Percentiles rank a stretch among this genome's conserved stretches.
Evolutionary conservation across 2,113 vertebrate genomes (phyloP).

Genomic region (Marmota monax): DNA sequence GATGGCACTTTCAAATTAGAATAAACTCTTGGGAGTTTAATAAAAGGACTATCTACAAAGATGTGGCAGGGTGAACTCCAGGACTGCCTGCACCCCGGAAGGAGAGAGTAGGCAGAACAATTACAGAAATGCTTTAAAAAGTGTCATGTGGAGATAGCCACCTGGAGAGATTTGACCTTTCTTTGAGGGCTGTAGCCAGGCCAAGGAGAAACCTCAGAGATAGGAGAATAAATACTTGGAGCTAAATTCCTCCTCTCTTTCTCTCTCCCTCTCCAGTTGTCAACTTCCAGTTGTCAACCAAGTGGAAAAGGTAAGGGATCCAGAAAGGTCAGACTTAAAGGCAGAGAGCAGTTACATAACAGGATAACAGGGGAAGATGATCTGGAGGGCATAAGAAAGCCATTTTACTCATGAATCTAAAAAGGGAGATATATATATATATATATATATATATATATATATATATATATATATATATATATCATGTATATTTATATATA

Average conservation of each 20-base stretch:
- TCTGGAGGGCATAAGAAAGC: neutral
- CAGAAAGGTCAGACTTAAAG: neutral
- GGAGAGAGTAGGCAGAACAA: neutral
- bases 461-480: too few relatives aligned
- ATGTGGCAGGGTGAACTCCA: neutral
- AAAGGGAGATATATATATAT: neutral
- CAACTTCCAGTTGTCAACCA: neutral
- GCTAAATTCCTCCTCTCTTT: neutral
- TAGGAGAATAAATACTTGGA: neutral
- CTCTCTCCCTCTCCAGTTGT: neutral
- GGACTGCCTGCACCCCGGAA: neutral
- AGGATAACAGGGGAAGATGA: neutral
- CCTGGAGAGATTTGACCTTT: constrained; percentile 1
- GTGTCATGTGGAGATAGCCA: neutral
- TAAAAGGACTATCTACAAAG: constrained; percentile 51
- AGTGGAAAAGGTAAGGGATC: neutral
- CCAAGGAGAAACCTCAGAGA: constrained; percentile 41
- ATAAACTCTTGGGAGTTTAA: constrained; percentile 57
- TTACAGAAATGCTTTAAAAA: constrained; percentile 30
- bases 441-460: too few relatives aligned
- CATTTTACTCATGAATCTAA: neutral
- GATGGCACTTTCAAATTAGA: constrained; percentile 62
- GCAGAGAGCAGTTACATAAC: neutral
- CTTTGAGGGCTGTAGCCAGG: neutral
- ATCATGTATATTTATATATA: too few relatives aligned